A percentile compares a stretch with the other conserved stretches of the same genome.
phyloP scores from a whole-genome alignment of 2,113 vertebrate genomes.

The Sitta europaea region DNA sequence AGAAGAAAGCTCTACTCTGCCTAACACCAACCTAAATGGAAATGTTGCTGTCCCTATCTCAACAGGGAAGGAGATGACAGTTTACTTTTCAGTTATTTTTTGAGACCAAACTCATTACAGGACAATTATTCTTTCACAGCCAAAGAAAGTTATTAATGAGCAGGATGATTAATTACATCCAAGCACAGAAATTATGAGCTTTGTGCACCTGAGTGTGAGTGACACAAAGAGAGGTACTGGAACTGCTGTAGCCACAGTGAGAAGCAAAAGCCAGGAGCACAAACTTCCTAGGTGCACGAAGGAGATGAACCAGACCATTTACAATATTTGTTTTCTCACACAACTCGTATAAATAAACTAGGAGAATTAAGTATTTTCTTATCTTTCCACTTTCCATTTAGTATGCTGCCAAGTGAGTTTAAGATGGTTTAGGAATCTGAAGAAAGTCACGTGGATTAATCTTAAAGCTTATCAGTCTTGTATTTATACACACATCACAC shows the following conservation, averaged over 20 bases:
- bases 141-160: neutral
- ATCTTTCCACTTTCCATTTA: neutral
- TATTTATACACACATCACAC: neutral
- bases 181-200: neutral
- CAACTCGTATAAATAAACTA: neutral
- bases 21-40: neutral
- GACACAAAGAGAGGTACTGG: neutral
- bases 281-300: neutral
- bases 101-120: neutral
- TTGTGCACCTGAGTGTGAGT: fast-evolving
- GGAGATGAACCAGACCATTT: neutral
- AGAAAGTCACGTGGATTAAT: neutral
- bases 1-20: neutral
- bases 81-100: neutral
- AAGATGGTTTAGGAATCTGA: neutral
- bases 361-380: neutral
- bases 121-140: neutral
- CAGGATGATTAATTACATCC: neutral
- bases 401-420: neutral
- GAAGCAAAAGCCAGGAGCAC: neutral
- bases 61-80: neutral
- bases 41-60: neutral
- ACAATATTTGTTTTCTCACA: neutral
- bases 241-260: neutral
- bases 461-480: neutral